These are phyloP conservation scores for Hydrocynus forskahlii DNA, from an alignment of 2,797 vertebrate genomes.

Conservation along the genomic window DNA sequence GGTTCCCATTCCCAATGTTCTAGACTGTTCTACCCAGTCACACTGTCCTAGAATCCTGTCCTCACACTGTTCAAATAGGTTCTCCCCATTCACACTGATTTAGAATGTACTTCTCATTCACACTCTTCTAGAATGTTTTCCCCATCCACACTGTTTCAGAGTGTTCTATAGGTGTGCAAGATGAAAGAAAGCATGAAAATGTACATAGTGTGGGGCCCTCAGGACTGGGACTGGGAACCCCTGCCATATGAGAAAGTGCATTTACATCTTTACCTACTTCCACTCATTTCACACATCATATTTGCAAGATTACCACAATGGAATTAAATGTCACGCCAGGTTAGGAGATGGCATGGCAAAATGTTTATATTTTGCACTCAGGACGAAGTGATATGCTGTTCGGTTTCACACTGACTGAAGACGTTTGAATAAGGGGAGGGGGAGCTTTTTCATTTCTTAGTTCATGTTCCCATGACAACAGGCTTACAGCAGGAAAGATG, in stretches of 20 bases:
- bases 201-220: no score
- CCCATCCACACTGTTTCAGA: no score
- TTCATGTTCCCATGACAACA: constrained; percentile 73
- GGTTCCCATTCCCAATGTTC: no score
- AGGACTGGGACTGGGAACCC: no score
- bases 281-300: background rate
- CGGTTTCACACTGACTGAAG: constrained; percentile 40
- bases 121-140: no score
- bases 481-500: constrained; percentile 43
- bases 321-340: background rate
- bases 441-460: constrained; percentile 53
- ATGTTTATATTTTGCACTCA: constrained; percentile 4
- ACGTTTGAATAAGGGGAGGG: constrained; percentile 30
- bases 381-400: constrained; percentile 30
- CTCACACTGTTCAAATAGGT: no score
- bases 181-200: no score
- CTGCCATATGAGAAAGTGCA: background rate
- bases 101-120: no score
- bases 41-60: no score
- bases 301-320: background rate
- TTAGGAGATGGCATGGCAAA: background rate
- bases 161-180: no score
- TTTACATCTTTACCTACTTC: background rate
- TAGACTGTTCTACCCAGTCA: no score
- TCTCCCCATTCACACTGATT: no score